Percentiles rank a stretch among this genome's conserved stretches.
Conservation (phyloP, 2,888 invertebrate genomes). For the Trilocha varians region DNA sequence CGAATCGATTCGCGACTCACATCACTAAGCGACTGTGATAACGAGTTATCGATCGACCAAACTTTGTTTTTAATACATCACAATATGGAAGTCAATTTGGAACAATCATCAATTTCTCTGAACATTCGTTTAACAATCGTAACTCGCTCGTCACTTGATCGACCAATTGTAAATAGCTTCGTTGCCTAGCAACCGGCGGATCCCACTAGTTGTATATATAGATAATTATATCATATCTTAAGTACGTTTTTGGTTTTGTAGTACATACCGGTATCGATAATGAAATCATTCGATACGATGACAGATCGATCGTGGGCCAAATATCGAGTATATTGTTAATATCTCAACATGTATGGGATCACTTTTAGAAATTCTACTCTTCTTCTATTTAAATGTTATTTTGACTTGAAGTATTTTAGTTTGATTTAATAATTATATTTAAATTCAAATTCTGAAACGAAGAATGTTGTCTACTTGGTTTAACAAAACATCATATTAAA, state of each 20-base stretch:
- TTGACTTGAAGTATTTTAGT: too few species aligned
- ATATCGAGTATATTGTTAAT: conserved; percentile 51
- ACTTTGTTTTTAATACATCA: not conserved
- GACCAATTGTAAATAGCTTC: conserved; percentile 46
- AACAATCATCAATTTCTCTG: not conserved
- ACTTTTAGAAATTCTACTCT: conserved; percentile 55
- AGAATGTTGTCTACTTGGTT: too few species aligned
- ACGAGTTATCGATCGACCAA: conserved; percentile 2
- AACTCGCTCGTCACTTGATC: conserved; percentile 24
- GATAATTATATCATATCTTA: conserved; percentile 65
- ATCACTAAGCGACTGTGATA: not conserved
- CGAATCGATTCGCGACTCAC: not conserved
- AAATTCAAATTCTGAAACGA: too few species aligned
- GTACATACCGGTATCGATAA: conserved; percentile 9
- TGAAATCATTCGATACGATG: not conserved
- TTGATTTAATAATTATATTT: too few species aligned
- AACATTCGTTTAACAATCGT: not conserved
- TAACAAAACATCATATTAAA: too few species aligned
- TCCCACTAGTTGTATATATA: conserved; percentile 21
- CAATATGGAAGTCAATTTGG: not conserved
- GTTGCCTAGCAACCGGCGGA: conserved; percentile 41
- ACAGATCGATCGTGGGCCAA: conserved; percentile 52
- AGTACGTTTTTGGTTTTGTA: conserved; percentile 54
- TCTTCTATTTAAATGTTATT: too few species aligned
- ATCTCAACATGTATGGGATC: conserved; percentile 61